Percentiles rank a stretch among this genome's conserved stretches.
Conservation (phyloP, 2,113 vertebrate species). For the Coregonus clupeaformis region DNA sequence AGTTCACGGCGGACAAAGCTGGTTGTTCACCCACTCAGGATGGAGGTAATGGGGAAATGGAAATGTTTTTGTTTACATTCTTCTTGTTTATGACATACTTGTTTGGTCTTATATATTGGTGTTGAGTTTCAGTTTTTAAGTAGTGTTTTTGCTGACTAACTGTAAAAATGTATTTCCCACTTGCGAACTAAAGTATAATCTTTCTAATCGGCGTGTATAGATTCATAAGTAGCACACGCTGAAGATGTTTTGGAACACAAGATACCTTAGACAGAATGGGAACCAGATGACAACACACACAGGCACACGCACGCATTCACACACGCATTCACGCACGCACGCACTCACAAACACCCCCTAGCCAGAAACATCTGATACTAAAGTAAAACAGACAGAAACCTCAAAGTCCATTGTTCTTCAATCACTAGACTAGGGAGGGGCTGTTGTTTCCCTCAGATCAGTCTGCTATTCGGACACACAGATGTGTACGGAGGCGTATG, state of each 20-base stretch:
- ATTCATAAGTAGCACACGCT: too few relatives aligned
- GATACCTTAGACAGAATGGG: too few relatives aligned
- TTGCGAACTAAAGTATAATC: too few relatives aligned
- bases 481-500: slow-evolving; percentile 21
- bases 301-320: not conserved
- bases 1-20: slow-evolving; percentile 28
- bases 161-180: too few relatives aligned
- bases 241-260: too few relatives aligned
- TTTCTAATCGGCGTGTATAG: too few relatives aligned
- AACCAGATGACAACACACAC: slow-evolving; percentile 2
- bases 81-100: not conserved
- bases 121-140: not conserved
- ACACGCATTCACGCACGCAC: not conserved
- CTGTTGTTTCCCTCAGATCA: slow-evolving; percentile 19
- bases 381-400: slow-evolving; percentile 45
- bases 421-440: not conserved
- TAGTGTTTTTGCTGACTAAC: too few relatives aligned
- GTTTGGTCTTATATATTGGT: not conserved
- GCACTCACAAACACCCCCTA: not conserved
- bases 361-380: not conserved
- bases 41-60: not conserved
- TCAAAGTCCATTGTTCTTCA: slow-evolving; percentile 34
- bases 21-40: slow-evolving; percentile 30
- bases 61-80: not conserved
- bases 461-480: slow-evolving; percentile 41